Percentiles rank a stretch among this genome's conserved stretches.
phyloP scores from a whole-genome alignment of 2,113 vertebrate genomes.

The Holacanthus passer region DNA sequence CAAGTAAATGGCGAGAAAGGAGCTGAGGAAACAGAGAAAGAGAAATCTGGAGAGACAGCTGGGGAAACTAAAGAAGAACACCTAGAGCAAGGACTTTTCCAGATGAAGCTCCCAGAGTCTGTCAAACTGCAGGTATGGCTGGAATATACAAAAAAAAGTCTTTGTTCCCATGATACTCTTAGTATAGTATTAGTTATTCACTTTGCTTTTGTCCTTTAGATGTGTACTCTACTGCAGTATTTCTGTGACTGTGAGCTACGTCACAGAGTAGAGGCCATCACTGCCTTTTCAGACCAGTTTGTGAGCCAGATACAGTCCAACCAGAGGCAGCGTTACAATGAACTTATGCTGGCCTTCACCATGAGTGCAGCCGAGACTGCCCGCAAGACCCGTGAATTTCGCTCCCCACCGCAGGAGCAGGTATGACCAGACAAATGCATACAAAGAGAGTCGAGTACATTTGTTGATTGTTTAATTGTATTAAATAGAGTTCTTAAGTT shows the following conservation, averaged over 20 bases:
- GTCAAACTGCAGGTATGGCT: constrained; percentile 92
- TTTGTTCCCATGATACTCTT: neutral
- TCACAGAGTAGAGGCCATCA: constrained; percentile 93
- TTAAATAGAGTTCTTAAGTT: neutral
- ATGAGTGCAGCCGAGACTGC: constrained; percentile 95
- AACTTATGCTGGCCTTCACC: constrained; percentile 91
- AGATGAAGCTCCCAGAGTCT: constrained; percentile 96
- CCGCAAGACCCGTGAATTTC: constrained; percentile 93
- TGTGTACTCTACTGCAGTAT: constrained; percentile 95
- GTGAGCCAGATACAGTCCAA: constrained; percentile 90
- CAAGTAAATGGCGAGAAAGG: constrained; percentile 72
- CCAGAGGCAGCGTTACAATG: constrained; percentile 90
- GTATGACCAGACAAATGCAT: constrained; percentile 65
- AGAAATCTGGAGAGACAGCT: constrained; percentile 43
- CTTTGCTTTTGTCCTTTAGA: constrained; percentile 78
- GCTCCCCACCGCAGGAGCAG: constrained; percentile 96
- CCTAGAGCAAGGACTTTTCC: constrained; percentile 90
- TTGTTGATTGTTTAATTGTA: neutral
- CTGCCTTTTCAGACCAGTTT: constrained; percentile 91
- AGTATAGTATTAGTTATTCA: neutral
- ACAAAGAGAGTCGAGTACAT: neutral
- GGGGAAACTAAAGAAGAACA: constrained; percentile 79
- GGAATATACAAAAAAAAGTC: neutral
- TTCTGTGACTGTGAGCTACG: constrained; percentile 96
- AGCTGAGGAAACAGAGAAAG: constrained; percentile 79